These are phyloP conservation scores for Lasioglossum albipes DNA, from an alignment of 1,140 invertebrate species.

Conservation along the genomic window DNA sequence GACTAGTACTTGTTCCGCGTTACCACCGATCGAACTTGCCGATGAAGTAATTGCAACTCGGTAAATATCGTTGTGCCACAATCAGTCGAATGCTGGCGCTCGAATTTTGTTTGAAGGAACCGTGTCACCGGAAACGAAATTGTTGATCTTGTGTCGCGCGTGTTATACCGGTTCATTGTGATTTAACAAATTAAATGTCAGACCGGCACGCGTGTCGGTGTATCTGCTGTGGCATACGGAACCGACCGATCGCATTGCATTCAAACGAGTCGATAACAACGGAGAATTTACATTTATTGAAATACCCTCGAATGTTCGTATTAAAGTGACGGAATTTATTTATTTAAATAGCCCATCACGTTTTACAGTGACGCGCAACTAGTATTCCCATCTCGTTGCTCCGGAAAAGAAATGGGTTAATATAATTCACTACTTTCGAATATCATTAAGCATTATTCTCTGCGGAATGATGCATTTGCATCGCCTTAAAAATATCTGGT, in stretches of 20 bases:
- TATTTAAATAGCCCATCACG: neutral
- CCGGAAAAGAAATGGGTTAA: too few species aligned
- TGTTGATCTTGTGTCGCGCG: neutral
- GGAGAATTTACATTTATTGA: neutral
- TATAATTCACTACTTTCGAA: too few species aligned
- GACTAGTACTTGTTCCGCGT: neutral
- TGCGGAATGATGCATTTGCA: too few species aligned
- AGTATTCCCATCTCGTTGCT: too few species aligned
- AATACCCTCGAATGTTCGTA: neutral
- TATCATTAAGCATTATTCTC: too few species aligned
- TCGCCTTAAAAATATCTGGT: too few species aligned
- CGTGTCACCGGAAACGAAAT: neutral
- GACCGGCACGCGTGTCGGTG: neutral
- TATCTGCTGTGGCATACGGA: too few species aligned
- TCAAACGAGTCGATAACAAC: neutral
- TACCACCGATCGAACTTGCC: neutral
- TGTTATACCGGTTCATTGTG: neutral
- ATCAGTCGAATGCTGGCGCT: too few species aligned
- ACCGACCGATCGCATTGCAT: neutral
- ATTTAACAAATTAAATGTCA: neutral
- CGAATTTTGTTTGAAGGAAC: neutral
- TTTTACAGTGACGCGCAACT: neutral
- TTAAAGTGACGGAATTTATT: neutral
- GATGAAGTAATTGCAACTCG: neutral
- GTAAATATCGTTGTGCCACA: neutral